A percentile compares a stretch with the other conserved stretches of the same genome.
phyloP scores from a whole-genome alignment of 2,888 invertebrate species.

The Fragum fragum region DNA sequence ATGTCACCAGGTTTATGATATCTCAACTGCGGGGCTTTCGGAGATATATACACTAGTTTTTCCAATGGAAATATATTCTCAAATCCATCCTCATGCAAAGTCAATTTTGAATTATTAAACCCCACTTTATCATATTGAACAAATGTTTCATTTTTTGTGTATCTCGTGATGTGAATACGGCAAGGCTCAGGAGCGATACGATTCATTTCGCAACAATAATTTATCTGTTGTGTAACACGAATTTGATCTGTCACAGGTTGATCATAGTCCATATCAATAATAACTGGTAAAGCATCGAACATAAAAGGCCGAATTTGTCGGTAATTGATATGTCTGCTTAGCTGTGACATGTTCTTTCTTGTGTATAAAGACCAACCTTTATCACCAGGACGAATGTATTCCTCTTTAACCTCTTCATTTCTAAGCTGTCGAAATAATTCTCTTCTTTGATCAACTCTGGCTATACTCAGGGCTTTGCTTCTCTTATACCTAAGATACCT shows the following conservation, averaged over 20 bases:
- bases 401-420: neutral
- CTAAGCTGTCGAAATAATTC: neutral
- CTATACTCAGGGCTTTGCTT: neutral
- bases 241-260: neutral
- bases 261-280: conserved; percentile 7
- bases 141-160: neutral
- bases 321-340: neutral
- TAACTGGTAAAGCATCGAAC: neutral
- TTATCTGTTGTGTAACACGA: neutral
- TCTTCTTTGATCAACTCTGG: neutral
- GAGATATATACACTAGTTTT: neutral
- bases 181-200: conserved; percentile 1
- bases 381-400: neutral
- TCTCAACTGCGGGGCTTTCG: neutral
- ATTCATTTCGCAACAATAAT: neutral
- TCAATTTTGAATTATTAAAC: neutral
- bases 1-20: neutral
- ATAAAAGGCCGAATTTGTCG: neutral
- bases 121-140: neutral
- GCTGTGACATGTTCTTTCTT: no score
- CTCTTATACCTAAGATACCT: neutral
- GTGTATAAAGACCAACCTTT: neutral
- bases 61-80: conserved; percentile 3
- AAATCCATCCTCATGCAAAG: conserved; percentile 13
- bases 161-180: conserved; percentile 9